Evolutionary conservation across 2,797 vertebrate species (phyloP), one percentile per base, ranked within the genome.

Genomic region (Psittacula derbiana): DNA sequence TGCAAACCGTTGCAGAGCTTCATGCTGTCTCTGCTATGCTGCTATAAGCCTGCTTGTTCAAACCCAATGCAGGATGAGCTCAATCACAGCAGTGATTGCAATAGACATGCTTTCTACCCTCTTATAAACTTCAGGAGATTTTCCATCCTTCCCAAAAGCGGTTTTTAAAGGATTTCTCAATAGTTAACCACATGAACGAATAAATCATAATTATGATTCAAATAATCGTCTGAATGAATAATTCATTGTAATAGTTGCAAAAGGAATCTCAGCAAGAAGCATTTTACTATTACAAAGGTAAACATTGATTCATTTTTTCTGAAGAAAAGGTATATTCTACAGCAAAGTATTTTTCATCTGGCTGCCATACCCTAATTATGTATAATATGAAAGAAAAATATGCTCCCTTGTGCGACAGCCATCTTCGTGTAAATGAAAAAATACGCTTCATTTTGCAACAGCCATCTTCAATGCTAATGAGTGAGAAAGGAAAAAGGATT

Each of bases 241-340:
- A 94, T 95, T 96, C 61, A 81, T 85, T 74, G 18, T 74, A 87
- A 86, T 79, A 52, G 87, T 43, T 70, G 92, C 80, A 95, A 94
- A 96, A 90, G 16, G 28, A 90, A 66, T 90, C 70, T 67, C 30
- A 28, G 46, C 41, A 49, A 87, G 94, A 90, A 85, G 62, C 69
- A 58, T 91, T 79, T 91, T 91, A 93, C 46, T 84, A 83, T 49
- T 36, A 74, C 43, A 73, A 94, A 88, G 70, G 81, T 75, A 92
- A 94, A 73, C 70, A 74, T 2, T 6, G 31, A 44, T 65, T 57
- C 9, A 20, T 40, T 80, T 73, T 53, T 27, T 27, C 16, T 58
- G 8, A 55, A 66, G 41, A 90, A 86, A 67, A 73, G 49, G 21
- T 72, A 46, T 57, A 27, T 75, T 91, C 21, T 76, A 10, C 75